Percentiles rank a stretch among this genome's conserved stretches.
Conservation (phyloP, 2,888 invertebrate species). For the Physocephala rufipes region DNA sequence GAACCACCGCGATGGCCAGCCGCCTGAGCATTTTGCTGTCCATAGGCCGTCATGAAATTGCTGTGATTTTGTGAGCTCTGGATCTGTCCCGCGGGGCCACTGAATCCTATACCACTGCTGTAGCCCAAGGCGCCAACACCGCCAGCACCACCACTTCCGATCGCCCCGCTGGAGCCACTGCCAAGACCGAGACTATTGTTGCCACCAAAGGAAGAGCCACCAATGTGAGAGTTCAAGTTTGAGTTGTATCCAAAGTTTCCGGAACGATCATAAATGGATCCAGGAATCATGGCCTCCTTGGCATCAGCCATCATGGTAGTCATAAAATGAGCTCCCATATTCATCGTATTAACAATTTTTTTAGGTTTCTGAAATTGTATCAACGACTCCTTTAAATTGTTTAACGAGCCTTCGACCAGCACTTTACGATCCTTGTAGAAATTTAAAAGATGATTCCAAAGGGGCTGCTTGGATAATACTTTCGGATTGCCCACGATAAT, state of each 20-base stretch:
- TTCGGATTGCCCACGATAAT: slow-evolving; percentile 99
- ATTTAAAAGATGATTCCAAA: slow-evolving; percentile 97
- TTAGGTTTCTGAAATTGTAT: slow-evolving; percentile 98
- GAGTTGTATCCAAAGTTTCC: slow-evolving; percentile 55
- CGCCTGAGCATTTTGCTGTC: slow-evolving; percentile 5
- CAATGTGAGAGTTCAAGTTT: slow-evolving; percentile 45
- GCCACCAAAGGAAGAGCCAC: slow-evolving; percentile 43
- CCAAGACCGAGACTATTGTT: slow-evolving; percentile 44
- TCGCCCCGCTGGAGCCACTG: slow-evolving; percentile 38
- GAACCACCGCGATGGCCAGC: slow-evolving; percentile 14
- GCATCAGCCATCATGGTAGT: slow-evolving; percentile 97
- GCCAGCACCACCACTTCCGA: slow-evolving; percentile 1
- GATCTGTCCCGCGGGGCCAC: slow-evolving; percentile 27
- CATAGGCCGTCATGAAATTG: slow-evolving; percentile 30
- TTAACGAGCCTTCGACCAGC: slow-evolving; percentile 96
- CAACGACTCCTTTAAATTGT: slow-evolving; percentile 94
- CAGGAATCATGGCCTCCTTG: slow-evolving; percentile 92
- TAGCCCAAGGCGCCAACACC: slow-evolving; percentile 40
- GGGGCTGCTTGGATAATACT: slow-evolving; percentile 95
- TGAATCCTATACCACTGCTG: slow-evolving; percentile 40
- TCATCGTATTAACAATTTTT: slow-evolving; percentile 91
- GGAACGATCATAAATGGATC: slow-evolving; percentile 90
- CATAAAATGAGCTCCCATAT: slow-evolving; percentile 98
- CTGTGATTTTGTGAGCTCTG: slow-evolving; percentile 26
- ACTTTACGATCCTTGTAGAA: slow-evolving; percentile 96